Percentiles rank a stretch among this genome's conserved stretches.
phyloP scores from a whole-genome alignment of 1,140 invertebrate genomes.

The Trissolcus basalis region DNA sequence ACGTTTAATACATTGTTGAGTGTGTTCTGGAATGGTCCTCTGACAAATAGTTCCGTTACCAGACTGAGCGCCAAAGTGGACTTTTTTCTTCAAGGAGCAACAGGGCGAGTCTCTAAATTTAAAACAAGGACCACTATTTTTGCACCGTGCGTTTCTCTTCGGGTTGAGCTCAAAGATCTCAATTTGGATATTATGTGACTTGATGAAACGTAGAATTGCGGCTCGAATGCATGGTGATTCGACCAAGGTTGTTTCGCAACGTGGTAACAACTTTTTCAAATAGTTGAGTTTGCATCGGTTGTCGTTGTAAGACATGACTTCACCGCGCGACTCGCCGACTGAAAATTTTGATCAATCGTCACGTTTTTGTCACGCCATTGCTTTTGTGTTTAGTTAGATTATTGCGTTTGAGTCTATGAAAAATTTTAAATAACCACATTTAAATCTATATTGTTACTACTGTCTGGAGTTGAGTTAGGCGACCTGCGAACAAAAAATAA shows the following conservation, averaged over 20 bases:
- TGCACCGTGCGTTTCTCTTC: background rate
- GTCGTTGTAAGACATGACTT: constrained; percentile 21
- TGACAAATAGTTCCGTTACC: background rate
- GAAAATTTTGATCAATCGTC: constrained; percentile 19
- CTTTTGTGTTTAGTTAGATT: constrained; percentile 3
- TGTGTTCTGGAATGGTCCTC: background rate
- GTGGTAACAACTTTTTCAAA: constrained; percentile 11
- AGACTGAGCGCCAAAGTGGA: constrained; percentile 12
- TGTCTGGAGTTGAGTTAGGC: constrained; percentile 71
- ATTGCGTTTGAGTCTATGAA: constrained; percentile 2
- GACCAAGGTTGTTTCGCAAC: background rate
- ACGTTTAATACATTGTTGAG: background rate
- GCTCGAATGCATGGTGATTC: constrained; percentile 30
- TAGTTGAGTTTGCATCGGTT: constrained; percentile 19
- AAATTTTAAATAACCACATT: constrained; percentile 68
- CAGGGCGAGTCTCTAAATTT: background rate
- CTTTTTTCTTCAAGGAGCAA: constrained; percentile 18
- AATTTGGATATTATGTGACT: constrained; percentile 18
- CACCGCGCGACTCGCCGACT: constrained; percentile 8
- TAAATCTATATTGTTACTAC: constrained; percentile 70
- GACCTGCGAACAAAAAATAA: constrained; percentile 69
- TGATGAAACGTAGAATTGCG: constrained; percentile 6
- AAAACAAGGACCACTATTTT: background rate
- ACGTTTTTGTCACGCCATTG: constrained; percentile 21
- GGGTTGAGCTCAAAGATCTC: constrained; percentile 28